Evolutionary conservation across 1,140 invertebrate species (phyloP).

Genomic region (Ips nitidus): DNA sequence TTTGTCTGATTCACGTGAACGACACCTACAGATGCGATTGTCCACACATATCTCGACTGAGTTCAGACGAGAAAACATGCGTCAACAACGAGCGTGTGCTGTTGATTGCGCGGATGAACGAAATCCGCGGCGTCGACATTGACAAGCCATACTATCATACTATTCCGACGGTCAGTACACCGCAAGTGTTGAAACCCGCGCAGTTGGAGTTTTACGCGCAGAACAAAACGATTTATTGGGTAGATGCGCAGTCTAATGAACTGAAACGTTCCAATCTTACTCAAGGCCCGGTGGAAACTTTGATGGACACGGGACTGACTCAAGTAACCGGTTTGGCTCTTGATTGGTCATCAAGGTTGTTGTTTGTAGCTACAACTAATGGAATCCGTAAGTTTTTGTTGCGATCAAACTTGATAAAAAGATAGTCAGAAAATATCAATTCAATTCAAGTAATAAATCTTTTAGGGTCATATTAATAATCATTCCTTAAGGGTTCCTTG

Average conservation of each 20-base stretch:
- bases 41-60: slow-evolving; percentile 72
- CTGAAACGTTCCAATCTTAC: slow-evolving; percentile 70
- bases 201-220: slow-evolving; percentile 70
- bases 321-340: slow-evolving; percentile 63
- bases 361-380: slow-evolving; percentile 66
- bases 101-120: slow-evolving; percentile 71
- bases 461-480: too few species aligned
- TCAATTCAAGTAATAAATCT: too few species aligned
- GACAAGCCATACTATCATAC: slow-evolving; percentile 73
- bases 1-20: slow-evolving; percentile 71
- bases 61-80: slow-evolving; percentile 65
- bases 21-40: slow-evolving; percentile 66
- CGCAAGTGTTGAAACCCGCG: slow-evolving; percentile 64
- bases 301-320: slow-evolving; percentile 72
- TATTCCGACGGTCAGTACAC: slow-evolving; percentile 73
- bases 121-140: slow-evolving; percentile 82
- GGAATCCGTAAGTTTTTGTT: slow-evolving; percentile 54
- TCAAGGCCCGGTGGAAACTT: slow-evolving; percentile 65
- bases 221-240: slow-evolving; percentile 75
- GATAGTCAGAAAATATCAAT: too few species aligned
- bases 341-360: slow-evolving; percentile 76
- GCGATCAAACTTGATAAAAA: too few species aligned
- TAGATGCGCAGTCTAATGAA: slow-evolving; percentile 73
- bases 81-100: slow-evolving; percentile 74
- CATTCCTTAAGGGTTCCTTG: too few species aligned